Evolutionary conservation across 2,113 vertebrate genomes (phyloP).

Genomic region (Cephalopholis sonnerati): DNA sequence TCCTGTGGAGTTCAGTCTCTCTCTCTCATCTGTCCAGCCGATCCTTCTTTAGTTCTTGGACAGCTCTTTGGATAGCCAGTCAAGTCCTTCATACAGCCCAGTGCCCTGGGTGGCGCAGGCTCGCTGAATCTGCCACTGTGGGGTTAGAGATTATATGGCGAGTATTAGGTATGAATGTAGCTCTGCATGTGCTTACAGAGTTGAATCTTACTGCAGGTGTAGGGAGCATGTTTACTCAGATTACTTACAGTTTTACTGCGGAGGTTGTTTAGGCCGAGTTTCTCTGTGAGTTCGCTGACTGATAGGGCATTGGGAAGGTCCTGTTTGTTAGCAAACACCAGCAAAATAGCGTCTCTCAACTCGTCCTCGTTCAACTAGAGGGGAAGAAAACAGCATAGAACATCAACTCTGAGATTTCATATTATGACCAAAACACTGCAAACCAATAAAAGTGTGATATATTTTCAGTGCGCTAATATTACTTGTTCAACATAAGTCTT

Average conservation of each 20-base stretch:
- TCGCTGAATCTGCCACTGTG: conserved; percentile 92
- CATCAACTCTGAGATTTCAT: not conserved
- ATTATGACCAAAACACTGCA: not conserved
- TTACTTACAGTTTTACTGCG: conserved; percentile 88
- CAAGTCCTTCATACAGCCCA: conserved; percentile 93
- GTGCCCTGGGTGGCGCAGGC: conserved; percentile 92
- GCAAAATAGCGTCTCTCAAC: conserved; percentile 89
- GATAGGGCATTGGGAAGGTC: conserved; percentile 94
- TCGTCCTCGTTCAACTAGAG: conserved; percentile 90
- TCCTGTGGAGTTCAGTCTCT: conserved; percentile 38
- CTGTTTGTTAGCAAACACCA: conserved; percentile 96
- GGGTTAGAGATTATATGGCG: conserved; percentile 2
- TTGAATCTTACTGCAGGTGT: not conserved
- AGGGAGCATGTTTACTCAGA: not conserved
- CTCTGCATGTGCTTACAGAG: not conserved
- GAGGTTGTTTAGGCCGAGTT: conserved; percentile 87
- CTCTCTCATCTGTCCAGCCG: conserved; percentile 15
- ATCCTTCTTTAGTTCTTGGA: conserved; percentile 82
- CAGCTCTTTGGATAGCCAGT: conserved; percentile 93
- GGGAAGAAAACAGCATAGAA: conserved; percentile 7
- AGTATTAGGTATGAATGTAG: not conserved
- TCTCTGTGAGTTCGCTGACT: conserved; percentile 90
- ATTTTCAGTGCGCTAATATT: not conserved
- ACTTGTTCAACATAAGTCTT: not conserved
- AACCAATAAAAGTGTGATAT: not conserved